Base-by-base conservation (phyloP, 1,140 invertebrate species). In the Nasonia longicornis region DNA sequence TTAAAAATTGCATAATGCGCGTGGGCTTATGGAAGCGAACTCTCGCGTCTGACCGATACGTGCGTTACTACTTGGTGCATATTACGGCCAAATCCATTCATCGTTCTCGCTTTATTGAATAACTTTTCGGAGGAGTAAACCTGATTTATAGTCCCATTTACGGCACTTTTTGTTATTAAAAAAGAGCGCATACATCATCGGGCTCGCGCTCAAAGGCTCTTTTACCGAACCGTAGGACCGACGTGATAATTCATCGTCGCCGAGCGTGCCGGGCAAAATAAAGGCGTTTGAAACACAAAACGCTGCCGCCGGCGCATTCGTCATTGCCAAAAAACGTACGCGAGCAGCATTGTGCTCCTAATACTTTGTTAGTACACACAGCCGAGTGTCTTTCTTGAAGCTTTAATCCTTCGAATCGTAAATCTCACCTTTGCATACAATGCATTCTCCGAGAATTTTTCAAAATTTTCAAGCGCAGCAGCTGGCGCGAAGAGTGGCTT, bases 371-470 rank as follows among this genome's bases (percentile, higher is more conserved):
- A 3, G 29, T 31, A 67, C 26, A 26, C 11, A 67, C 26, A 26
- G 7, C 22, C 10, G 14, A 2, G 2, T 31, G 29, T 42, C 29
- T 77, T 67, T 48, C 38, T 77, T 38, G 35, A 48, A 48, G n/a
- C 67, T 58, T 58, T 71, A 69, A 78, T 70, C 22, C n/a, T 58
- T n/a, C 20, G 16, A 58, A 35, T 71, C 45, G 31, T 58, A 35
- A 78, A 71, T 78, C 38, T 58, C 12, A 6, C 52, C 22, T n/a
- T 70, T 70, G 3, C 26, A 16, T 31, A 29, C 14, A 77, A 77
- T 76, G n/a, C 35, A 48, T 14, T 14, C 35, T 31, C 71, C 14
- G 52, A 4, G 14, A 26, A 26, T 16, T 20, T 16, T 14, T 58
- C 12, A 6, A 58, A 58, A 58, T 58, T 58, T 58, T 58, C 52